Evolutionary conservation across 2,888 invertebrate genomes (phyloP).

Genomic region (Litoditis marina): DNA sequence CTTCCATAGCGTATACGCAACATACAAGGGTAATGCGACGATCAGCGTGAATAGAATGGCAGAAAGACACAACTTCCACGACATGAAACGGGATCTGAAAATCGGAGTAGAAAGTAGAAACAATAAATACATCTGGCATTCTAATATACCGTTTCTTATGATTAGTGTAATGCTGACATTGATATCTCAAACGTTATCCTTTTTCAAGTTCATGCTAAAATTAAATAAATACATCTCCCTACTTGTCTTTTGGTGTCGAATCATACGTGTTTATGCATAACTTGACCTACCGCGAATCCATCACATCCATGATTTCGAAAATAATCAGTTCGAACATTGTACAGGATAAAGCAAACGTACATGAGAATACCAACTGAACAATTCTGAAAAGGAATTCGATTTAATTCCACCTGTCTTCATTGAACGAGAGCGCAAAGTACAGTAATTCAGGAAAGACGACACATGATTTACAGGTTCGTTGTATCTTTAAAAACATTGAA

Average conservation of each 20-base stretch:
- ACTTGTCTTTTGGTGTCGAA: no score
- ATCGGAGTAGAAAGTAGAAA: no score
- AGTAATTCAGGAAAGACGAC: no score
- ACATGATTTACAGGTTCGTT: not conserved
- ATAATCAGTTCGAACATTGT: slow-evolving; percentile 99
- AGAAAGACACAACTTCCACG: slow-evolving; percentile 90
- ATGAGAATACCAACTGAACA: slow-evolving; percentile 91
- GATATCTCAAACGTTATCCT: no score
- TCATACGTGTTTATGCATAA: no score
- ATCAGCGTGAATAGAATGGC: slow-evolving; percentile 88
- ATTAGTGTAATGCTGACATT: no score
- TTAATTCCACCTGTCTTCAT: no score
- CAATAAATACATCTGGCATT: no score
- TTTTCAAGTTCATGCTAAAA: no score
- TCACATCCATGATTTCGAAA: slow-evolving; percentile 91
- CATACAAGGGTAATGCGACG: slow-evolving; percentile 91
- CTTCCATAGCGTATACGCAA: slow-evolving; percentile 69
- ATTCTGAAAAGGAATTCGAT: slow-evolving; percentile 70
- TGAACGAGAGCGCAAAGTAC: no score
- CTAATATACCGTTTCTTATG: no score
- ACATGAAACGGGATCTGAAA: slow-evolving; percentile 82
- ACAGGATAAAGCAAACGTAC: slow-evolving; percentile 91
- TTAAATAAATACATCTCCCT: no score
- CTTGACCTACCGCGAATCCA: slow-evolving; percentile 76
- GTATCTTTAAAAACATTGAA: not conserved